Evolutionary conservation across 2,113 vertebrate genomes (phyloP), one percentile per base, ranked within the genome.

Genomic region (Chaetops frenatus): DNA sequence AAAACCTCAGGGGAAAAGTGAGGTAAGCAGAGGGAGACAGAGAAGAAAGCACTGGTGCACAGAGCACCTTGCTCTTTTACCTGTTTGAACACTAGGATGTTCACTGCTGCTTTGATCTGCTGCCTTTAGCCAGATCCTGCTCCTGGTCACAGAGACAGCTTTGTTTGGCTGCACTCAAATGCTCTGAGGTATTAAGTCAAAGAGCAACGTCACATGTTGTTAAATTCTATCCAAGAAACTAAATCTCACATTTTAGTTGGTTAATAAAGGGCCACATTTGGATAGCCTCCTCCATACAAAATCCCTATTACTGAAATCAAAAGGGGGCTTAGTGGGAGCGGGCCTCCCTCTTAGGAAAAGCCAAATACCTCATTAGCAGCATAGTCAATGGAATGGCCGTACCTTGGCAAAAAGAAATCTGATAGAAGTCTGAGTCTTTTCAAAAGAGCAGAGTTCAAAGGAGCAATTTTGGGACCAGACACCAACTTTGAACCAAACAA

Each of bases 281-380:
- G 67, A 92, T 14, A 47, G 60, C 6, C 29, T 92, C 22, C 71
- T 58, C 80, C 22, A 56, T 50, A 86, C 64, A 90, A 96, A 93
- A 95, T 44, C 67, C 64, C 8, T 66, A 71, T 83, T 92, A 74
- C 4, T 69, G 40, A 77, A 96, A 93, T 88, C 64, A 88, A 87
- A 88, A 92, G 28, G 27, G 23, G 47, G 51, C 66, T 95, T 85
- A 62, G 73, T 5, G 40, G 72, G 45, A 88, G 42, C 54, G 65
- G 53, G 62, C 36, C 42, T 86, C 42, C 54, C 45, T 77, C 74
- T 62, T 38, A 88, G 24, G 90, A 94, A 87, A 89, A 95, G 78
- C 87, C 61, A 90, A 95, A 92, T 62, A 80, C 42, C 70, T 95
- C 71, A 94, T 85, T 83, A 92, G 58, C 66, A 90, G 70, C 27